Conservation (phyloP, 1,140 invertebrate species). For the Lucilia sericata region DNA sequence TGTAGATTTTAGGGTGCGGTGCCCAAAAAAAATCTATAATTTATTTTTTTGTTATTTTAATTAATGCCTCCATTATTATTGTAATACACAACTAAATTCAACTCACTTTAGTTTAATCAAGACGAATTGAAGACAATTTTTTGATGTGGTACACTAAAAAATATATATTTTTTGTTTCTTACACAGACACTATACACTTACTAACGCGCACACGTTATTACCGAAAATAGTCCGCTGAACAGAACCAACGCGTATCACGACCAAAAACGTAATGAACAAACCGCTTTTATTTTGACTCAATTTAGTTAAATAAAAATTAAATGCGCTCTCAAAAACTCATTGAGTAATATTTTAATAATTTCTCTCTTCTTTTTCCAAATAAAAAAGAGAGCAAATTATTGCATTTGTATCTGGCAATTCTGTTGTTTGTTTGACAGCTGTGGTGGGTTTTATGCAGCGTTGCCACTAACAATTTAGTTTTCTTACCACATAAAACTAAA, state of each 20-base stretch:
- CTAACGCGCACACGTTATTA: constrained; percentile 9
- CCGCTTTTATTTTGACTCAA: not conserved
- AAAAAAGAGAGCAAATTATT: too few species aligned
- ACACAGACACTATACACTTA: not conserved
- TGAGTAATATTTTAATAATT: not conserved
- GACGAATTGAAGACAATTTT: constrained; percentile 17
- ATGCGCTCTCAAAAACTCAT: not conserved
- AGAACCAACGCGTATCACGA: not conserved
- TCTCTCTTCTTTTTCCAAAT: too few species aligned
- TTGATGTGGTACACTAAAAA: constrained; percentile 10
- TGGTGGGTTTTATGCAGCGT: too few species aligned
- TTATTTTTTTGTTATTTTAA: constrained; percentile 18
- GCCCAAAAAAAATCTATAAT: not conserved
- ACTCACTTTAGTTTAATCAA: constrained; percentile 29
- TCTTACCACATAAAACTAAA: too few species aligned
- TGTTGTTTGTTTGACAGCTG: too few species aligned
- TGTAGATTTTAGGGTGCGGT: not conserved
- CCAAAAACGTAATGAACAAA: constrained; percentile 19
- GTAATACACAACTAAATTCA: not conserved
- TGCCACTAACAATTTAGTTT: too few species aligned
- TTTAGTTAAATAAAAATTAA: not conserved
- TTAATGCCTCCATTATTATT: constrained; percentile 4
- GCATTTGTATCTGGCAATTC: too few species aligned
- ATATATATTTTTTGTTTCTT: not conserved
- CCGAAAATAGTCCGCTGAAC: not conserved